Conservation (phyloP, 1,140 invertebrate species). For the Campoletis sonorensis region DNA sequence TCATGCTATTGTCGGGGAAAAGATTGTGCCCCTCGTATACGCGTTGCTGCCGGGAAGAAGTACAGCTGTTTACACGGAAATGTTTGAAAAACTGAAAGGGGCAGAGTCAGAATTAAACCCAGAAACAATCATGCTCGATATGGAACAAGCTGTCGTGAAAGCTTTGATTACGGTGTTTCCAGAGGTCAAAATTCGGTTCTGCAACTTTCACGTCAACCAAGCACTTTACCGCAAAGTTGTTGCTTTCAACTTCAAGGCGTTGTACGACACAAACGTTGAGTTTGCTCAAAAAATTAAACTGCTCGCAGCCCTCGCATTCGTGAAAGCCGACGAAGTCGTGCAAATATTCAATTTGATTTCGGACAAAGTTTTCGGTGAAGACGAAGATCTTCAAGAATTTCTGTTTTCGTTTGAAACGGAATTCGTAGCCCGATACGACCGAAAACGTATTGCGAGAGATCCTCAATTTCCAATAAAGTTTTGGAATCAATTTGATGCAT, state of each 20-base stretch:
- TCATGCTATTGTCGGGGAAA: constrained; percentile 15
- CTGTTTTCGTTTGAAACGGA: constrained; percentile 37
- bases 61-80: constrained; percentile 5
- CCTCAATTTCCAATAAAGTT: constrained; percentile 26
- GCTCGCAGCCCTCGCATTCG: constrained; percentile 28
- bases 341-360: constrained; percentile 10
- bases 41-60: constrained; percentile 27
- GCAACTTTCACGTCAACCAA: constrained; percentile 37
- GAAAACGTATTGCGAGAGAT: constrained; percentile 21
- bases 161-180: constrained; percentile 21
- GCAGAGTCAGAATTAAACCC: constrained; percentile 23
- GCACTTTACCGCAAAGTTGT: constrained; percentile 26
- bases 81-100: constrained; percentile 32
- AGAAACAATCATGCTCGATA: constrained; percentile 31
- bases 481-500: constrained; percentile 35
- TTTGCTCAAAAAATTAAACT: constrained; percentile 35
- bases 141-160: constrained; percentile 32
- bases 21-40: constrained; percentile 35
- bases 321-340: constrained; percentile 15
- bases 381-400: constrained; percentile 23
- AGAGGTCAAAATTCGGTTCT: constrained; percentile 23
- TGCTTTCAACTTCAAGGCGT: background rate
- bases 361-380: constrained; percentile 24
- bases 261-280: constrained; percentile 32
- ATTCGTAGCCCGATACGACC: constrained; percentile 36